Conservation (phyloP, 2,113 vertebrate species). For the Conger conger region DNA sequence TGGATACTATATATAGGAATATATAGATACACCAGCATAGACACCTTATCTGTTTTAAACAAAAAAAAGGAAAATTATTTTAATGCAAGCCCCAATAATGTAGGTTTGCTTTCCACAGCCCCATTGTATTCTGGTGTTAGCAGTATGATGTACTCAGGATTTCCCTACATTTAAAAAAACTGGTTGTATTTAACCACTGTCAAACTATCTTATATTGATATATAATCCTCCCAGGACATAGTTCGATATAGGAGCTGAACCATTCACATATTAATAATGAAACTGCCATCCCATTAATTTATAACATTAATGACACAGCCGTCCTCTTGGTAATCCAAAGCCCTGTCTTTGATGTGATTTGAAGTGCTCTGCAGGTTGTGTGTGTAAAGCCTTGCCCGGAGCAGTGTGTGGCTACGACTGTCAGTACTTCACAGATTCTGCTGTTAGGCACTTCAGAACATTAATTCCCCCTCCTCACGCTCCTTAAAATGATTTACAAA, state of each 20-base stretch:
- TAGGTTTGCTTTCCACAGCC: background rate
- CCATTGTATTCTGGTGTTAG: background rate
- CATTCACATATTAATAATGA: too few species aligned
- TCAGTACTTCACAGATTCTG: background rate
- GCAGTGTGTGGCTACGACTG: background rate
- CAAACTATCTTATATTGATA: background rate
- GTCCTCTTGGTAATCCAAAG: background rate
- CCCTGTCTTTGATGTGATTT: background rate
- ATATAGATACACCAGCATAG: background rate
- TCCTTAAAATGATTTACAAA: background rate
- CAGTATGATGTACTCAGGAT: background rate
- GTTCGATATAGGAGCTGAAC: too few species aligned
- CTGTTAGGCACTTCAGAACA: background rate
- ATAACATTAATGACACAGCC: background rate
- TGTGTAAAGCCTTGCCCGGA: background rate
- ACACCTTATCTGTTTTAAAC: background rate
- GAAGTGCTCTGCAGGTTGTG: background rate
- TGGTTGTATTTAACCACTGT: too few species aligned
- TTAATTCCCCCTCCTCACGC: background rate
- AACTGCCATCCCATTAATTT: too few species aligned
- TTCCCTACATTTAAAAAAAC: too few species aligned
- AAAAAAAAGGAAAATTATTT: background rate
- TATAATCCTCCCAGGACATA: background rate
- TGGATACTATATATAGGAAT: too few species aligned
- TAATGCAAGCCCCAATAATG: background rate